phyloP scores from a whole-genome alignment of 2,113 vertebrate species.

The Amphiprion percula region DNA sequence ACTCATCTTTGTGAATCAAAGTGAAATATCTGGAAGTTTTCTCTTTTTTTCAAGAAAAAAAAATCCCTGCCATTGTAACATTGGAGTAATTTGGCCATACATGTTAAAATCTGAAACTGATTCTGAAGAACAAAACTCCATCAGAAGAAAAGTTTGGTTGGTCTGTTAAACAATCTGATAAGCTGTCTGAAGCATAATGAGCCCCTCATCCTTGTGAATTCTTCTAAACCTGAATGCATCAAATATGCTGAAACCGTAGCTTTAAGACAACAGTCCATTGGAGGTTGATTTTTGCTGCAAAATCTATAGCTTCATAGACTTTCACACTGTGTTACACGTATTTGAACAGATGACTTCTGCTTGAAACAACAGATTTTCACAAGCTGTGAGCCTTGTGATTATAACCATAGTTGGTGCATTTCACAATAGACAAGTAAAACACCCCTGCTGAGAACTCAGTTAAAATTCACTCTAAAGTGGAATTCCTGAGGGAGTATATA shows the following conservation, averaged over 20 bases:
- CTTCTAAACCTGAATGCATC: neutral
- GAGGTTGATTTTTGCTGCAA: neutral
- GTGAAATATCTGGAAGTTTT: too few species aligned
- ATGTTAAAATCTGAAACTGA: too few species aligned
- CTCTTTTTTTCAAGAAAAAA: too few species aligned
- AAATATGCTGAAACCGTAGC: neutral
- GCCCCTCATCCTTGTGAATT: neutral
- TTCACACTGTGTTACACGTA: slow-evolving; percentile 6
- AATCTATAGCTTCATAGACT: neutral
- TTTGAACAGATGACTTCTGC: slow-evolving; percentile 27
- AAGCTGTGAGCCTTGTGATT: slow-evolving; percentile 10
- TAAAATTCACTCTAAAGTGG: neutral
- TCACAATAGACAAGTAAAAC: slow-evolving; percentile 16
- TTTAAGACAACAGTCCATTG: neutral
- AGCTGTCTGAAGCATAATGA: neutral
- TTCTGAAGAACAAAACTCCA: too few species aligned
- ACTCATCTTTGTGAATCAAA: too few species aligned
- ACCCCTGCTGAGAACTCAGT: slow-evolving; percentile 14
- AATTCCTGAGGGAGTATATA: slow-evolving; percentile 5
- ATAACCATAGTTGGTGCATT: slow-evolving; percentile 19
- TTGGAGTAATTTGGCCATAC: too few species aligned
- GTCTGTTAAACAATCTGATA: too few species aligned
- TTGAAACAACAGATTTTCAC: slow-evolving; percentile 3
- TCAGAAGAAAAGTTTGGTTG: too few species aligned
- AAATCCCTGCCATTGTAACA: too few species aligned